Conservation (phyloP, 2,113 vertebrate genomes). For the Cyanistes caeruleus region DNA sequence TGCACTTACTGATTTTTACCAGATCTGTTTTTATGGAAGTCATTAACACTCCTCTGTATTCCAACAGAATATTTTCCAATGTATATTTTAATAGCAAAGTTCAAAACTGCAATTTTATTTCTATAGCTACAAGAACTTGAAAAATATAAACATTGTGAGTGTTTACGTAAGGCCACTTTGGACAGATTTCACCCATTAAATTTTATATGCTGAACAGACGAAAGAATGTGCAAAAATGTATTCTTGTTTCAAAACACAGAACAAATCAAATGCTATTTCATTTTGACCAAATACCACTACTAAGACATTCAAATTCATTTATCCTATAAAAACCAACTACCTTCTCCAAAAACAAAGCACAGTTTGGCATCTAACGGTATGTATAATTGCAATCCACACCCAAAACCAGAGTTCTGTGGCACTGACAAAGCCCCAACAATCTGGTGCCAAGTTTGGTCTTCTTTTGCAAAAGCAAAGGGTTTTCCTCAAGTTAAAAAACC, state of each 20-base stretch:
- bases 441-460: background rate
- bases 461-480: background rate
- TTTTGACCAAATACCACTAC: background rate
- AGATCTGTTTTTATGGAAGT: background rate
- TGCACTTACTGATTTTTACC: background rate
- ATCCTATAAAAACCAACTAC: background rate
- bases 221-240: background rate
- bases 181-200: slow-evolving; percentile 35
- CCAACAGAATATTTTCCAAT: slow-evolving; percentile 3
- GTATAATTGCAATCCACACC: background rate
- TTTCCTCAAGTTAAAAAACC: background rate
- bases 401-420: background rate
- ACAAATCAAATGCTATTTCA: background rate
- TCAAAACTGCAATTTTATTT: slow-evolving; percentile 37
- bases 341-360: background rate
- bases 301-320: background rate
- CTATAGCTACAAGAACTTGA: slow-evolving; percentile 49
- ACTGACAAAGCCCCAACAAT: background rate
- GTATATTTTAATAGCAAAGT: slow-evolving; percentile 11
- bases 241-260: slow-evolving; percentile 20
- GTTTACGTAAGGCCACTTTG: slow-evolving; percentile 28
- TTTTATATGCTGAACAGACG: background rate
- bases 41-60: background rate
- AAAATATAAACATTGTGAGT: slow-evolving; percentile 11
- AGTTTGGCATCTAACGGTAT: background rate